Evolutionary conservation across 2,797 vertebrate species (phyloP).

Genomic region (Novumbra hubbsi): DNA sequence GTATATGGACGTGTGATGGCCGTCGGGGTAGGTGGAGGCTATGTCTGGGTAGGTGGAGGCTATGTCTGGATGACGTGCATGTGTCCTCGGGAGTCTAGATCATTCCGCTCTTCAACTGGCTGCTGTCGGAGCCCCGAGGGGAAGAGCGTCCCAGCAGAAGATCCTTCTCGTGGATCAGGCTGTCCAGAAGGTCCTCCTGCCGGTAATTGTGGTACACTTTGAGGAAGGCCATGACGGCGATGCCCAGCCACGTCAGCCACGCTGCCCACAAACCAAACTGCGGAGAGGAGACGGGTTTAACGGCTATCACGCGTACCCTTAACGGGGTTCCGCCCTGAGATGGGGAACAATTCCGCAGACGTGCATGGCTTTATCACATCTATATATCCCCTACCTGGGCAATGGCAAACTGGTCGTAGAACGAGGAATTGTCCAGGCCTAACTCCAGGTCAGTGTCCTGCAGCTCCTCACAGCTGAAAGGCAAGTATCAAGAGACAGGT

Average conservation of each 20-base stretch:
- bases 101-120: slow-evolving; percentile 83
- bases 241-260: slow-evolving; percentile 94
- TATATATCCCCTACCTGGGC: slow-evolving; percentile 80
- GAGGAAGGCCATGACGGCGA: slow-evolving; percentile 90
- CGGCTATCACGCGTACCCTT: background rate
- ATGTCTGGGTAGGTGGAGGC: slow-evolving; percentile 7
- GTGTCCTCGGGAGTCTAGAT: slow-evolving; percentile 71
- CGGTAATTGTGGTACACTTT: slow-evolving; percentile 95
- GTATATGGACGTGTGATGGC: slow-evolving; percentile 59
- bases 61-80: slow-evolving; percentile 10
- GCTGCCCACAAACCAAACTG: slow-evolving; percentile 96
- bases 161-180: slow-evolving; percentile 94
- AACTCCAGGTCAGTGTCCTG: slow-evolving; percentile 91
- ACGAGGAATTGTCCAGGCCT: slow-evolving; percentile 89
- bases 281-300: slow-evolving; percentile 18
- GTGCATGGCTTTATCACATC: background rate
- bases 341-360: background rate
- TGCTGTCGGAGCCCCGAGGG: slow-evolving; percentile 71
- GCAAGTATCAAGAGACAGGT: slow-evolving; percentile 15
- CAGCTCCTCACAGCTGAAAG: slow-evolving; percentile 88
- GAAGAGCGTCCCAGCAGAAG: slow-evolving; percentile 85
- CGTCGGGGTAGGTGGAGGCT: slow-evolving; percentile 8
- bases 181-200: slow-evolving; percentile 92
- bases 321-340: background rate
- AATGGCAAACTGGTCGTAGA: slow-evolving; percentile 94